Evolutionary conservation across 2,113 vertebrate genomes (phyloP).

Genomic region (Mustelus asterias): DNA sequence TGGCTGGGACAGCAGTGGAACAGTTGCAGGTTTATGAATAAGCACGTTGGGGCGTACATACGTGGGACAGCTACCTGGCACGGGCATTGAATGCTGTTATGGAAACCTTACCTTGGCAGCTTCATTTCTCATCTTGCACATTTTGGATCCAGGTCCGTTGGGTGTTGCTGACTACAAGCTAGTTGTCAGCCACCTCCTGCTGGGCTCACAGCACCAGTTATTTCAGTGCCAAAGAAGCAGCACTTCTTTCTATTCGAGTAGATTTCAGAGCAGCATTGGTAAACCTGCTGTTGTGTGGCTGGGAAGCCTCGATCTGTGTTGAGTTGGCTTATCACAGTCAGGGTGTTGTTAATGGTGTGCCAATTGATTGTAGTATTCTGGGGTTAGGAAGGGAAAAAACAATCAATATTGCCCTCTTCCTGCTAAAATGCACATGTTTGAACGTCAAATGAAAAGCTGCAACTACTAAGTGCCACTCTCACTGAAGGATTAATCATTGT

Average conservation of each 20-base stretch:
- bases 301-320: not conserved
- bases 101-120: not conserved
- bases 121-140: not conserved
- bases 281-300: not conserved
- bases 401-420: not conserved
- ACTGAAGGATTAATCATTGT: not conserved
- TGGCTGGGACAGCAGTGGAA: not conserved
- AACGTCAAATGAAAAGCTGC: not conserved
- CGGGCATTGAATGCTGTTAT: not conserved
- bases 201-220: not conserved
- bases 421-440: not conserved
- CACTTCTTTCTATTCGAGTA: not conserved
- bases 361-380: not conserved
- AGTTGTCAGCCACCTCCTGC: not conserved
- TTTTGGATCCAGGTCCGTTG: not conserved
- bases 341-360: not conserved
- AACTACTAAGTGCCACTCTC: not conserved
- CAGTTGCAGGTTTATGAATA: not conserved
- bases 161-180: not conserved
- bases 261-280: not conserved
- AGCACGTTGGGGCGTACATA: not conserved
- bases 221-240: not conserved
- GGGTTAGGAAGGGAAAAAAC: not conserved
- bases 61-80: not conserved
- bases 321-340: not conserved